Conservation (phyloP, 2,888 invertebrate genomes). For the Andrena bicolor region DNA sequence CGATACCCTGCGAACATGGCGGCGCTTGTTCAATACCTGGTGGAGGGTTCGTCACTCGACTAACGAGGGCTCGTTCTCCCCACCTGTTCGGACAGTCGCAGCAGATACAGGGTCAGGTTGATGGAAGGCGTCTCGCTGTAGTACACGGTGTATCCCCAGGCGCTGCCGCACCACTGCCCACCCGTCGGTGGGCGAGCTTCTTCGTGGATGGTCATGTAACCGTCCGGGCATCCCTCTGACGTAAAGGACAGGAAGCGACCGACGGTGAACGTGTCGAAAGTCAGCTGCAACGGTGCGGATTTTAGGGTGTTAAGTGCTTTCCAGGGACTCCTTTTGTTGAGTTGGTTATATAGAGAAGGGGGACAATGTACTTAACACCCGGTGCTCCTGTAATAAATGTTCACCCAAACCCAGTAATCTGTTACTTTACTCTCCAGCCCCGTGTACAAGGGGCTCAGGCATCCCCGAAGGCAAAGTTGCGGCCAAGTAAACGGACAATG, state of each 20-base stretch:
- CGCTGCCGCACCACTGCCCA: slow-evolving; percentile 94
- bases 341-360: no score
- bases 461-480: neutral
- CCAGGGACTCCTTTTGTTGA: no score
- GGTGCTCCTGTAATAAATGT: no score
- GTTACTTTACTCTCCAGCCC: no score
- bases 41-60: neutral
- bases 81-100: slow-evolving; percentile 91
- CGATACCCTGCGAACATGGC: slow-evolving; percentile 87
- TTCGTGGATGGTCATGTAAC: slow-evolving; percentile 92
- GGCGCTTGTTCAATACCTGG: neutral
- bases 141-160: slow-evolving; percentile 94
- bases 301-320: neutral
- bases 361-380: no score
- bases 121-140: slow-evolving; percentile 93
- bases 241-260: slow-evolving; percentile 93
- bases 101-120: slow-evolving; percentile 90
- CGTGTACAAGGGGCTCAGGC: neutral
- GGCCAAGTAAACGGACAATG: slow-evolving; percentile 1
- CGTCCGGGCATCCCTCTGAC: slow-evolving; percentile 92
- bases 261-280: slow-evolving; percentile 93
- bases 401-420: no score
- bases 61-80: slow-evolving; percentile 57
- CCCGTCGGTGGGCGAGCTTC: slow-evolving; percentile 90
- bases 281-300: slow-evolving; percentile 87